Percentiles rank a stretch among this genome's conserved stretches.
These are phyloP conservation scores for Anabas testudineus DNA, from an alignment of 2,797 vertebrate genomes.

Conservation along the genomic window DNA sequence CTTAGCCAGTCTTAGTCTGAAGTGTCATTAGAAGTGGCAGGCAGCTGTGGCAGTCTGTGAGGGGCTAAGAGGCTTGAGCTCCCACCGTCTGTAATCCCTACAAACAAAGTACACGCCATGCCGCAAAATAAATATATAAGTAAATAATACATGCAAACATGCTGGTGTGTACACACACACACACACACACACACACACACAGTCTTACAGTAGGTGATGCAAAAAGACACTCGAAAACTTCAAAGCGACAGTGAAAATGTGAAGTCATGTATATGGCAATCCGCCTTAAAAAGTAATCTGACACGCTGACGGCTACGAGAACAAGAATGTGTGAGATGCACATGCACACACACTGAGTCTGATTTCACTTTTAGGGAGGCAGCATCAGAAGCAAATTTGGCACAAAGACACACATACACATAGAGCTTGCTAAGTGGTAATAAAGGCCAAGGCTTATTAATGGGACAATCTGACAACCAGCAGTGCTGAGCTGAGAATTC, in stretches of 20 bases:
- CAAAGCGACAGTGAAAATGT: constrained; percentile 68
- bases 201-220: constrained; percentile 59
- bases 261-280: constrained; percentile 71
- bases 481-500: constrained; percentile 41
- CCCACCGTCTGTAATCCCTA: constrained; percentile 73
- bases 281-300: constrained; percentile 72
- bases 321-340: neutral
- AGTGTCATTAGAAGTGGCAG: constrained; percentile 80
- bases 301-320: constrained; percentile 48
- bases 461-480: constrained; percentile 70
- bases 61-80: constrained; percentile 75
- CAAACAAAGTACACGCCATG: constrained; percentile 66
- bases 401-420: constrained; percentile 41
- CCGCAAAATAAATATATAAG: constrained; percentile 67
- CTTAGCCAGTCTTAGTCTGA: constrained; percentile 77
- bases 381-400: constrained; percentile 39
- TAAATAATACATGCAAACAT: constrained; percentile 63
- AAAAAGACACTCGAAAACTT: constrained; percentile 54
- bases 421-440: constrained; percentile 65
- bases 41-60: constrained; percentile 75
- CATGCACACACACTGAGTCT: neutral
- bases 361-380: constrained; percentile 48
- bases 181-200: neutral
- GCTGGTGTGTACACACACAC: constrained; percentile 19
- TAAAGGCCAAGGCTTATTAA: constrained; percentile 74